Conservation (phyloP, 1,140 invertebrate genomes). For the Xylocopa sonorina region DNA sequence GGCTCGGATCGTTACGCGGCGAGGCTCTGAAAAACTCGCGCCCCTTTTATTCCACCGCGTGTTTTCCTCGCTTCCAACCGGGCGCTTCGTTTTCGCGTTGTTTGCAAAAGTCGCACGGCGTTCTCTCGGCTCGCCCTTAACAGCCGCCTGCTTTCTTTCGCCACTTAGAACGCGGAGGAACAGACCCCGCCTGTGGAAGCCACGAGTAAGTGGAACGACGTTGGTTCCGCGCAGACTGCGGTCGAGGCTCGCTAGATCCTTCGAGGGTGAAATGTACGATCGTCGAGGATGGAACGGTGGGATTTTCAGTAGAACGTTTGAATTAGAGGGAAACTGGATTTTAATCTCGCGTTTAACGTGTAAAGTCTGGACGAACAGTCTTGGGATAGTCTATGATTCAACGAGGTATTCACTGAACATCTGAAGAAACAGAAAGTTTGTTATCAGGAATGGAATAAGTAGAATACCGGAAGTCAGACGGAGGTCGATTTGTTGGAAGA, state of each 20-base stretch:
- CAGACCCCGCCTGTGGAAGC: too few species aligned
- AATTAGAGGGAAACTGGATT: background rate
- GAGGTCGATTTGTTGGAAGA: background rate
- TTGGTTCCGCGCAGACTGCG: slow-evolving; percentile 1
- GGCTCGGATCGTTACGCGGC: slow-evolving; percentile 22
- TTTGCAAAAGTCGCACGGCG: slow-evolving; percentile 7
- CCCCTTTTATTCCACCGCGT: background rate
- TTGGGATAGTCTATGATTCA: too few species aligned
- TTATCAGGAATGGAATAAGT: too few species aligned
- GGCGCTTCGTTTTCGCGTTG: slow-evolving; percentile 11
- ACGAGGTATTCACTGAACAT: too few species aligned
- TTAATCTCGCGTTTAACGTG: too few species aligned
- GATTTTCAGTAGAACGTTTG: background rate
- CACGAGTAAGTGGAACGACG: background rate
- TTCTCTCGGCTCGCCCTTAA: background rate
- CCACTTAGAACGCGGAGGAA: background rate
- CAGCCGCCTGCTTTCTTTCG: background rate
- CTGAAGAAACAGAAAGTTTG: too few species aligned
- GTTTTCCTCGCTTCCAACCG: background rate
- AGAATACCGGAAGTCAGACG: background rate
- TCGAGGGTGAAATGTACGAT: background rate
- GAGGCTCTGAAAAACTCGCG: background rate
- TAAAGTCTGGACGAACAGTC: too few species aligned
- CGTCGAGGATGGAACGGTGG: background rate
- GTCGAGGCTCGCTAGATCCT: background rate